Conservation (phyloP, 2,113 vertebrate species). For the Irena cyanogastra region DNA sequence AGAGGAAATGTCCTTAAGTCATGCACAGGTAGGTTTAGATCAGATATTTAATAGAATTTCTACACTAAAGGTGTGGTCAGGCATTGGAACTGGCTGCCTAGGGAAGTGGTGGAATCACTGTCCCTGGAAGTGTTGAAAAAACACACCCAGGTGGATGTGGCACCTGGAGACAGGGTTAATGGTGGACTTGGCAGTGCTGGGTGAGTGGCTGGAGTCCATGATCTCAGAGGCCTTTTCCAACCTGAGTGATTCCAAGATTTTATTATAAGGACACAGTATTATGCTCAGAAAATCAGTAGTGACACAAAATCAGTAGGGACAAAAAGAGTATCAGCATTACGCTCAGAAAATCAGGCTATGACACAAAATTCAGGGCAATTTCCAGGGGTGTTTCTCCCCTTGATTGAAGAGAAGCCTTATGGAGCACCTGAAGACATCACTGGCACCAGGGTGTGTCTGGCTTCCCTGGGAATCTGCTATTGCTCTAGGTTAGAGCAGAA, state of each 20-base stretch:
- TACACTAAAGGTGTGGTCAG: neutral
- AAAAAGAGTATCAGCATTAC: no score
- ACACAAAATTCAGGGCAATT: neutral
- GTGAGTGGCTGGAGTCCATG: neutral
- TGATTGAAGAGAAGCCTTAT: neutral
- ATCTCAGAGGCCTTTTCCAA: neutral
- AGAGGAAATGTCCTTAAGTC: neutral
- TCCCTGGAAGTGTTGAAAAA: neutral
- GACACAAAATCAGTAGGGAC: no score
- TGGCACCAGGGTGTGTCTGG: neutral
- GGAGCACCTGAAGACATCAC: neutral
- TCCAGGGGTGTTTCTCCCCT: neutral
- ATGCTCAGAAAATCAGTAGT: neutral
- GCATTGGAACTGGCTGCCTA: neutral
- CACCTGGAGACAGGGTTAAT: neutral
- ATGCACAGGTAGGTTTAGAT: neutral
- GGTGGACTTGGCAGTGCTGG: neutral
- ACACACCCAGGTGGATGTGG: no score
- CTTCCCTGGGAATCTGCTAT: neutral
- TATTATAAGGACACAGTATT: neutral
- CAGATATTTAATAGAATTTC: neutral
- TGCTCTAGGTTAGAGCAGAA: neutral
- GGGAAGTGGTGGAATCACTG: neutral
- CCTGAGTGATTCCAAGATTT: neutral
- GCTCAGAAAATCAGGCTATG: no score